phyloP scores from a whole-genome alignment of 2,888 invertebrate genomes.

The Xestobium rufovillosum region DNA sequence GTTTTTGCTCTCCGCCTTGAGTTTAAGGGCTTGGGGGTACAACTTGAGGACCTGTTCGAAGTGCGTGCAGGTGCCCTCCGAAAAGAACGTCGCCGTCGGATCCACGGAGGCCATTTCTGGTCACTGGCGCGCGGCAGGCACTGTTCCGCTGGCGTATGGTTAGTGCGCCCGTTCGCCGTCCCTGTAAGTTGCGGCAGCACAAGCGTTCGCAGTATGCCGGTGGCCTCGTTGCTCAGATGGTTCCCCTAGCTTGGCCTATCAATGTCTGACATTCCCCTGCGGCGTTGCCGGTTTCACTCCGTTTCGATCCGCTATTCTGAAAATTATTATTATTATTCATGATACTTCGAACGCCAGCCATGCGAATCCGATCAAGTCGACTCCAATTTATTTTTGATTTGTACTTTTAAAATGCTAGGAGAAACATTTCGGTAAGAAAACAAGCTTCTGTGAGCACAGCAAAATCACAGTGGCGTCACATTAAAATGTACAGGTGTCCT shows the following conservation, averaged over 20 bases:
- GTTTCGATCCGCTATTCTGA: no score
- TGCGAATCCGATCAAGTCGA: no score
- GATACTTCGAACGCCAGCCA: no score
- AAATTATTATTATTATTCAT: no score
- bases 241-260: constrained; percentile 39
- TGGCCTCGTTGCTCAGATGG: constrained; percentile 38
- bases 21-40: constrained; percentile 83
- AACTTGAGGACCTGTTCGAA: constrained; percentile 83
- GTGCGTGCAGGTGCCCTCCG: constrained; percentile 79
- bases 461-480: no score
- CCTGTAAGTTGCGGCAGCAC: constrained; percentile 30
- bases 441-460: no score
- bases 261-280: constrained; percentile 40
- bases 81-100: constrained; percentile 91
- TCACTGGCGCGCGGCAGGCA: constrained; percentile 21
- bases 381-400: no score
- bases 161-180: constrained; percentile 28
- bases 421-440: no score
- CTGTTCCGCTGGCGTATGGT: constrained; percentile 30
- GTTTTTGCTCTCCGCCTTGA: constrained; percentile 84
- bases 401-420: no score
- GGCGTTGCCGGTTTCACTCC: constrained; percentile 30
- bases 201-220: constrained; percentile 19
- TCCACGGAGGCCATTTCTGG: constrained; percentile 60
- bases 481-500: no score